These are phyloP conservation scores for Myodes glareolus DNA, from an alignment of 2,113 vertebrate species.

Conservation along the genomic window DNA sequence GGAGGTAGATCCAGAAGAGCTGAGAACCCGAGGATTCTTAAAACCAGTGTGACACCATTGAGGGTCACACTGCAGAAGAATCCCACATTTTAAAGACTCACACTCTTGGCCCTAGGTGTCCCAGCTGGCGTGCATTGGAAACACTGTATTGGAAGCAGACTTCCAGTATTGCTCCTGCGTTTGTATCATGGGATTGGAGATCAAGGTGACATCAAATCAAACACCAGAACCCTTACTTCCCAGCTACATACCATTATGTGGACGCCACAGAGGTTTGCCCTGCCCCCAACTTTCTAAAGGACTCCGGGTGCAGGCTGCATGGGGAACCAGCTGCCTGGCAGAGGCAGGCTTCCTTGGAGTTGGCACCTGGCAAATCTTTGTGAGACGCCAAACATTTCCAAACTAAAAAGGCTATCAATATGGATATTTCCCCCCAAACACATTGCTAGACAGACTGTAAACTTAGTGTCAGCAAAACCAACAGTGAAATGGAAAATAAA, in stretches of 20 bases:
- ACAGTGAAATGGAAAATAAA: slow-evolving; percentile 67
- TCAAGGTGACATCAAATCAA: background rate
- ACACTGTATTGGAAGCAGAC: background rate
- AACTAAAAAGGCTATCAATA: slow-evolving; percentile 66
- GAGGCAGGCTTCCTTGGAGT: slow-evolving; percentile 20
- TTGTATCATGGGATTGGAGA: too few relatives aligned
- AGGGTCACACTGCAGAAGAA: slow-evolving; percentile 14
- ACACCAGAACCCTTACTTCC: background rate
- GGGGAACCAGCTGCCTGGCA: background rate
- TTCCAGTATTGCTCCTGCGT: background rate
- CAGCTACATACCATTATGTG: too few relatives aligned
- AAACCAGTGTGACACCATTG: background rate
- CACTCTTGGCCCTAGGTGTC: background rate
- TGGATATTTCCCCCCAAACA: slow-evolving; percentile 71
- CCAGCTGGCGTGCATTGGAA: background rate
- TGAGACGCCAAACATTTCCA: slow-evolving; percentile 54
- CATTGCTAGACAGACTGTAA: slow-evolving; percentile 72
- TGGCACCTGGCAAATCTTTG: slow-evolving; percentile 39
- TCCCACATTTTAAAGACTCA: background rate
- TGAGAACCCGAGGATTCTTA: background rate
- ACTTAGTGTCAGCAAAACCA: slow-evolving; percentile 74
- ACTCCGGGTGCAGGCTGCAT: background rate
- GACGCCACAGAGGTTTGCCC: background rate
- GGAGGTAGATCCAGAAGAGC: background rate
- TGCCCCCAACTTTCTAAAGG: background rate